phyloP scores from a whole-genome alignment of 2,797 vertebrate genomes.

The Eulemur coronatus region DNA sequence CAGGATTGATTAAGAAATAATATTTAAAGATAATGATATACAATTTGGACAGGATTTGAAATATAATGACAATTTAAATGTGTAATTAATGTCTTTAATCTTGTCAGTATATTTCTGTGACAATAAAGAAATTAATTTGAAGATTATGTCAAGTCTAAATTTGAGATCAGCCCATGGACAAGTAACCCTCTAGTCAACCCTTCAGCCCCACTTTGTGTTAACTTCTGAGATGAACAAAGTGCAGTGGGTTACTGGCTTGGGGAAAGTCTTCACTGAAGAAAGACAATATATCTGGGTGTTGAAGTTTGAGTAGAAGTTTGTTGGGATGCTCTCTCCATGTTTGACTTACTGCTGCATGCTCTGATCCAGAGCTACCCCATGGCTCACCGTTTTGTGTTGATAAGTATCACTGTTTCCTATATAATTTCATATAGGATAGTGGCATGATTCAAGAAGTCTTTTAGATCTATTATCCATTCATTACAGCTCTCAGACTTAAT shows the following conservation, averaged over 20 bases:
- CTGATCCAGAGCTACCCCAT: not conserved
- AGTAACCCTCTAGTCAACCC: not conserved
- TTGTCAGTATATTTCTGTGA: not conserved
- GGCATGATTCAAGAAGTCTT: not conserved
- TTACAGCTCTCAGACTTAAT: not conserved
- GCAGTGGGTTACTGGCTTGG: not conserved
- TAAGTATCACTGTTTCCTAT: not conserved
- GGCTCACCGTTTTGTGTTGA: not conserved
- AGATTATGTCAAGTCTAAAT: not conserved
- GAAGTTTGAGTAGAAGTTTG: not conserved
- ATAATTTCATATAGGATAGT: not conserved
- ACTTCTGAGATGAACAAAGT: not conserved
- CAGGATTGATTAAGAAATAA: not conserved
- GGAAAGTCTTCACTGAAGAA: not conserved
- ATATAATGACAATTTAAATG: not conserved
- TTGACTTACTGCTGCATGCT: not conserved
- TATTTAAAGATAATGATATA: not conserved
- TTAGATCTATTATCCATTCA: not conserved
- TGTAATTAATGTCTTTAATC: not conserved
- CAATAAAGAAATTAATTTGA: not conserved
- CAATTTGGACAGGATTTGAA: not conserved
- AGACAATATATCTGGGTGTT: not conserved
- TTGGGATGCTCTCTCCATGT: not conserved
- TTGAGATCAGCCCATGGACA: not conserved
- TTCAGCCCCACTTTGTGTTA: not conserved